Evolutionary conservation across 2,797 vertebrate species (phyloP).

Genomic region (Nasua narica): DNA sequence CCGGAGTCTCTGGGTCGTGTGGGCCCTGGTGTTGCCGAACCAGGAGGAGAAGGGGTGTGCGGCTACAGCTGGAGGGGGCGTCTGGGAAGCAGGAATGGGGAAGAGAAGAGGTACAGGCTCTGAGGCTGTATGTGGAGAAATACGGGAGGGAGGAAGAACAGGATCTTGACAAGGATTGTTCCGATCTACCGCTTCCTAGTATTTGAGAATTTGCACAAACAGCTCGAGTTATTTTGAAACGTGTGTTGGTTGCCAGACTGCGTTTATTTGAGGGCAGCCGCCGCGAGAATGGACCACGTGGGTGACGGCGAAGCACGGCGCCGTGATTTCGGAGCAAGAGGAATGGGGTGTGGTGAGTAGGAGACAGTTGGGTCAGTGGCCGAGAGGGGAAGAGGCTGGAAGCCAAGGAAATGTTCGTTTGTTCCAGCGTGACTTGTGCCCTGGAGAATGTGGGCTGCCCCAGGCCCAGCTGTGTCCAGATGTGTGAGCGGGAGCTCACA

Average conservation of each 20-base stretch:
- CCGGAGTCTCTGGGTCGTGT: neutral
- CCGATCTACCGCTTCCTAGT: neutral
- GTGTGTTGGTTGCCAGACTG: neutral
- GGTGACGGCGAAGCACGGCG: rapidly evolving
- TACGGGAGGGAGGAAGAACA: neutral
- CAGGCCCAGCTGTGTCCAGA: conserved; percentile 10
- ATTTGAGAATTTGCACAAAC: neutral
- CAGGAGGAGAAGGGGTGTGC: neutral
- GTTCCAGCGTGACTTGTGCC: conserved; percentile 35
- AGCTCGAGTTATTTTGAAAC: neutral
- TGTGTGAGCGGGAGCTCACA: neutral
- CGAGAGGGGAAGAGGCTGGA: neutral
- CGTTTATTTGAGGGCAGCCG: neutral
- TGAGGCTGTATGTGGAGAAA: neutral
- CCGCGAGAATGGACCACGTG: neutral
- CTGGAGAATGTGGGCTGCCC: neutral
- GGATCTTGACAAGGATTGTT: neutral
- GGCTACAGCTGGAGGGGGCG: neutral
- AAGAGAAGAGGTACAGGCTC: neutral
- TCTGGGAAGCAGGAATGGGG: neutral
- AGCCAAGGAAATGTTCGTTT: conserved; percentile 24
- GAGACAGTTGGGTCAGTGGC: neutral
- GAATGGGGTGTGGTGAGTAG: neutral
- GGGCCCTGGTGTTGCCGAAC: neutral
- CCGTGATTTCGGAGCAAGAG: neutral